phyloP scores from a whole-genome alignment of 1,140 invertebrate genomes.

The Anadara kagoshimensis region DNA sequence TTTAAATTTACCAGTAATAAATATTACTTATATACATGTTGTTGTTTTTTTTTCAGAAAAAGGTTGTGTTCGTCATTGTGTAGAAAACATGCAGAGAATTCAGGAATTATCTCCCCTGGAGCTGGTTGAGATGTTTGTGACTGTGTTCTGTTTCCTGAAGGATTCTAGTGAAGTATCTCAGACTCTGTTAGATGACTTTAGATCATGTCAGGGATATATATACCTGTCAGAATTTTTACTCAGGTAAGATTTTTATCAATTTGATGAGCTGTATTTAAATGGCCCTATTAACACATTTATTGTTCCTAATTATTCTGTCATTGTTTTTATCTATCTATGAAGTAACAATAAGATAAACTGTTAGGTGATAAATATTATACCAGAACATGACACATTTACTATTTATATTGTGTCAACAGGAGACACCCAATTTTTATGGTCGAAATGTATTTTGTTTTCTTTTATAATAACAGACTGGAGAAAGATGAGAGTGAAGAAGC shows the following conservation, averaged over 20 bases:
- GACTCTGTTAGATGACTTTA: slow-evolving; percentile 95
- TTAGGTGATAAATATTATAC: neutral
- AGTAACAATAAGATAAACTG: neutral
- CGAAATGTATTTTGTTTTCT: neutral
- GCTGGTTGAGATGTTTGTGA: slow-evolving; percentile 98
- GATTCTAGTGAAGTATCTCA: slow-evolving; percentile 98
- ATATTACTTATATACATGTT: too few species aligned
- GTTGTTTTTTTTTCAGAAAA: slow-evolving; percentile 83
- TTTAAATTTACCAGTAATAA: too few species aligned
- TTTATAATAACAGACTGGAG: slow-evolving; percentile 58
- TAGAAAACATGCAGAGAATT: slow-evolving; percentile 95
- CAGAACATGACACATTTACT: neutral
- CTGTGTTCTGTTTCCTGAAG: slow-evolving; percentile 98
- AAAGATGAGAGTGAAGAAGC: slow-evolving; percentile 64
- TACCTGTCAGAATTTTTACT: slow-evolving; percentile 96
- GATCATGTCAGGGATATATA: slow-evolving; percentile 93
- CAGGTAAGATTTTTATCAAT: slow-evolving; percentile 80
- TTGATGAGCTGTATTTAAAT: too few species aligned
- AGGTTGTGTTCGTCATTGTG: slow-evolving; percentile 93
- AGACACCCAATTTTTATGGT: neutral
- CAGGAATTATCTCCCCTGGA: slow-evolving; percentile 95
- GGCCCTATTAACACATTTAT: too few species aligned
- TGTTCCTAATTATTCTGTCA: too few species aligned
- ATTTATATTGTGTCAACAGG: too few species aligned
- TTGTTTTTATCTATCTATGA: too few species aligned